Evolutionary conservation across 2,888 invertebrate species (phyloP), one percentile per base, ranked within the genome.

Genomic region (Tinea pellionella): DNA sequence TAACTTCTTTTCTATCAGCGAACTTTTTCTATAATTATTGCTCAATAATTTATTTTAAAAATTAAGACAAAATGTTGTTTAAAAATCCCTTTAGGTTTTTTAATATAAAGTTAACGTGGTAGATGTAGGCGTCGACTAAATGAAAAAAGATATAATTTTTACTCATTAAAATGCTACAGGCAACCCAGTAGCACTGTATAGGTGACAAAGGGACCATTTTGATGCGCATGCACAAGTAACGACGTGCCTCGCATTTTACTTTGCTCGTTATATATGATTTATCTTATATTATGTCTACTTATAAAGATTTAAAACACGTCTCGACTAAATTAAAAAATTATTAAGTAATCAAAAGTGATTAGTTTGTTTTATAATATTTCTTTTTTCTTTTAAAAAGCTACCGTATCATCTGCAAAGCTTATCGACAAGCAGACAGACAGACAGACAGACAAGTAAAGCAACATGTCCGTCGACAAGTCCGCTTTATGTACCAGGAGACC

Each of bases 401-500:
- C n/a, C n/a, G n/a, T n/a, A n/a, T n/a, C n/a, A n/a, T n/a, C n/a
- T n/a, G n/a, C n/a, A 42, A 42, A 42, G 42, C 42, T 42, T 42
- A 42, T 13, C n/a, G n/a, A n/a, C n/a, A n/a, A n/a, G n/a, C n/a
- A n/a, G n/a, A n/a, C n/a, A 13, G 42, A 42, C 42, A 42, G 12
- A 42, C 42, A 42, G 67, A 63, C 60, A 65, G 71, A 77, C 68
- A 68, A 72, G 73, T 70, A 68, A 72, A 72, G 65, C 77, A 81
- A 85, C 77, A 80, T 80, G 83, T 86, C 83, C 67, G 81, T 74
- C 76, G 69, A 82, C 74, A 71, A 69, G 75, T 81, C 75, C 68
- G 69, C 64, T 68, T 64, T 68, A 65, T 65, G 73, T 84, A 85
- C 85, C 74, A 84, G 81, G 85, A 76, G 69, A 65, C 62, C 76